A percentile compares a stretch with the other conserved stretches of the same genome.
phyloP scores from a whole-genome alignment of 2,113 vertebrate genomes.

The Phainopepla nitens region DNA sequence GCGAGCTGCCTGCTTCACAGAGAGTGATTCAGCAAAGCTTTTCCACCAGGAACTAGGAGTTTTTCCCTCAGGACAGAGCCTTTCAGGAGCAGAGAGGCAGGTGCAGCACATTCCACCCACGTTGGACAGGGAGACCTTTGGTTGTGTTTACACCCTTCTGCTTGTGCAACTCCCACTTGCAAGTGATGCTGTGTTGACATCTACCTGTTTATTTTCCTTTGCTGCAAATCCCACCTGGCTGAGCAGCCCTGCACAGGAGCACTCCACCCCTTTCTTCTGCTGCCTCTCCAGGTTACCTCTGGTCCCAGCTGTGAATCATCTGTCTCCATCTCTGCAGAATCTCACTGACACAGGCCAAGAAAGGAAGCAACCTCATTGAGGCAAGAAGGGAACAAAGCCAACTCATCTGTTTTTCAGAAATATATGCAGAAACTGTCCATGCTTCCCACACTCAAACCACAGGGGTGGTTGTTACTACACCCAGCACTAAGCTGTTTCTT shows the following conservation, averaged over 20 bases:
- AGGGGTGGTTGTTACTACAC: rapidly evolving
- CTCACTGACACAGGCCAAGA: not conserved
- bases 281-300: not conserved
- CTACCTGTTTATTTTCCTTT: not conserved
- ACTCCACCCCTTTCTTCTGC: not conserved
- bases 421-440: rapidly evolving
- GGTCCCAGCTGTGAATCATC: not conserved
- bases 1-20: rapidly evolving
- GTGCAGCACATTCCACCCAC: not conserved
- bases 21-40: not conserved
- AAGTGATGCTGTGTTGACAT: not conserved
- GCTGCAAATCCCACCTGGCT: not conserved
- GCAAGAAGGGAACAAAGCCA: not conserved
- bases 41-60: not conserved
- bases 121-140: not conserved
- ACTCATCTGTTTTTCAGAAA: not conserved
- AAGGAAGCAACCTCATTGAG: not conserved
- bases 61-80: not conserved
- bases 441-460: not conserved
- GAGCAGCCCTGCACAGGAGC: not conserved
- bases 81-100: not conserved
- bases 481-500: not conserved
- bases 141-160: not conserved
- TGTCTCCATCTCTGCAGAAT: not conserved
- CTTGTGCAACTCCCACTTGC: not conserved